Percentiles rank a stretch among this genome's conserved stretches.
Evolutionary conservation across 2,113 vertebrate species (phyloP).

Genomic region (Passer montanus): DNA sequence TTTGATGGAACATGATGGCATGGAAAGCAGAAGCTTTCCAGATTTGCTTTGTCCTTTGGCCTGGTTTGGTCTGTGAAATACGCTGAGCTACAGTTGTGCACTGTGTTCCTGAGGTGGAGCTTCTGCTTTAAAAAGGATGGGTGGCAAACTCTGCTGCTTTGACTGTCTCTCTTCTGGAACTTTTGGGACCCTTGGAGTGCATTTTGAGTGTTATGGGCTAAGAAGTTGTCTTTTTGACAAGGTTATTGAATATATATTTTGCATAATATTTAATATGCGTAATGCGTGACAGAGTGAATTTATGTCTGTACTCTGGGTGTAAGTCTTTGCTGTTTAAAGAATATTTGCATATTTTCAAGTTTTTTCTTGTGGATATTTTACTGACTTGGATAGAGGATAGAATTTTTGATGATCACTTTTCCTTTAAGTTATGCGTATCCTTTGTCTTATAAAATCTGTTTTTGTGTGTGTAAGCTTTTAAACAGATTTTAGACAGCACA

Average conservation of each 20-base stretch:
- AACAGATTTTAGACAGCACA: background rate
- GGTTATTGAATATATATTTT: background rate
- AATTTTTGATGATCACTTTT: background rate
- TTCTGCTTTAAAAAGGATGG: background rate
- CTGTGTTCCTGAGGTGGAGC: background rate
- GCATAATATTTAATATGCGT: background rate
- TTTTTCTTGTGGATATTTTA: background rate
- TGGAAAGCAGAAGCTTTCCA: constrained; percentile 59
- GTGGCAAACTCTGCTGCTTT: background rate
- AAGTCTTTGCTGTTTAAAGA: background rate
- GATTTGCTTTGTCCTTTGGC: constrained; percentile 39
- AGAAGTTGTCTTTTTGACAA: background rate
- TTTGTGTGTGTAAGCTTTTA: background rate
- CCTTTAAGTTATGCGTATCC: background rate
- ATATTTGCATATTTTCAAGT: background rate
- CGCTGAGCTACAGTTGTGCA: background rate
- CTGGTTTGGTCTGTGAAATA: constrained; percentile 9
- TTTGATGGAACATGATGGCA: constrained; percentile 55
- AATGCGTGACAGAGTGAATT: background rate
- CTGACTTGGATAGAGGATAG: background rate
- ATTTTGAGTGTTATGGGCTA: background rate
- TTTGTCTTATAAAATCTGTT: background rate
- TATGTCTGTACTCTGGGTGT: background rate
- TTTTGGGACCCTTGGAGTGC: background rate
- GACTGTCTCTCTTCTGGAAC: background rate